These are phyloP conservation scores for Cremastobaeus sp. DNA, from an alignment of 2,888 invertebrate genomes.

Conservation along the genomic window DNA sequence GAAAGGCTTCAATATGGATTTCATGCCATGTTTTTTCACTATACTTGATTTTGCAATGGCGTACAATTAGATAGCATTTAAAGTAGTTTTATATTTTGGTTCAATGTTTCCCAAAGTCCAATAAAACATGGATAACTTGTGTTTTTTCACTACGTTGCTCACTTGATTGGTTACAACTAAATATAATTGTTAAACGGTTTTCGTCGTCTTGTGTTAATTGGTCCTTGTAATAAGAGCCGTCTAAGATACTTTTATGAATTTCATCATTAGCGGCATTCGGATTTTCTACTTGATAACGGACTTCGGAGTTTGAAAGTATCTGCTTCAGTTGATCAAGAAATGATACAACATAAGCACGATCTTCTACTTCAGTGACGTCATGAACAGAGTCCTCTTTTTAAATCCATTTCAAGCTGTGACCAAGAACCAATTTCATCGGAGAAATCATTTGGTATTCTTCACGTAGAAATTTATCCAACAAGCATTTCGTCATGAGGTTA, in stretches of 20 bases:
- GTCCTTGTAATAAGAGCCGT: slow-evolving; percentile 60
- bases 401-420: background rate
- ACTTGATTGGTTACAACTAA: slow-evolving; percentile 12
- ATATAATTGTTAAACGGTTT: slow-evolving; percentile 58
- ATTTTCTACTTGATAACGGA: slow-evolving; percentile 42
- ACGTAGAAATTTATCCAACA: slow-evolving; percentile 6
- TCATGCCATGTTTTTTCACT: slow-evolving; percentile 42
- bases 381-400: background rate
- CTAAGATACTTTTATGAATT: slow-evolving; percentile 45
- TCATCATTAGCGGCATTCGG: slow-evolving; percentile 15
- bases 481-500: background rate
- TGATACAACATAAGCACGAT: slow-evolving; percentile 48
- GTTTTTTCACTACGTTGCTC: slow-evolving; percentile 1
- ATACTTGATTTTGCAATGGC: slow-evolving; percentile 37
- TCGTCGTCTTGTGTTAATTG: slow-evolving; percentile 44
- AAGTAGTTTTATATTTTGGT: slow-evolving; percentile 32
- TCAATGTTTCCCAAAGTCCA: slow-evolving; percentile 8
- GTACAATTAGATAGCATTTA: slow-evolving; percentile 47
- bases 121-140: slow-evolving; percentile 27
- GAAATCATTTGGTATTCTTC: slow-evolving; percentile 1
- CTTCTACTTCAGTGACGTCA: slow-evolving; percentile 19
- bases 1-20: slow-evolving; percentile 52
- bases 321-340: slow-evolving; percentile 47
- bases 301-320: slow-evolving; percentile 45
- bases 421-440: slow-evolving; percentile 2